Conservation (phyloP, 2,888 invertebrate species). For the Tetragonisca angustula region DNA sequence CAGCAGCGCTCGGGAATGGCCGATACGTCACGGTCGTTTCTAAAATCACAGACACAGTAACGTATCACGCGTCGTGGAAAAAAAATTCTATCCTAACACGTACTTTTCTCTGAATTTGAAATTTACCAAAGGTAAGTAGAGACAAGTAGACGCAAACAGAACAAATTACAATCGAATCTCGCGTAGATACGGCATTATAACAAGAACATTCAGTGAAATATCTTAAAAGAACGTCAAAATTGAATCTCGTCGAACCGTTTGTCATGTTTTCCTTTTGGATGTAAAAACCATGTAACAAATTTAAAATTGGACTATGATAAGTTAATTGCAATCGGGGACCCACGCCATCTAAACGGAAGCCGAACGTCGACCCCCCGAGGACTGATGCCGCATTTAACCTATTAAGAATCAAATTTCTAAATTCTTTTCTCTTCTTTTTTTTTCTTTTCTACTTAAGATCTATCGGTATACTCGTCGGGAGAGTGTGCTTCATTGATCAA, state of each 20-base stretch:
- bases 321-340: too few species aligned
- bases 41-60: slow-evolving; percentile 54
- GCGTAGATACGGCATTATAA: not conserved
- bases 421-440: not conserved
- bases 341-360: too few species aligned
- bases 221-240: not conserved
- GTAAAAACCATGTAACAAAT: too few species aligned
- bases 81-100: not conserved
- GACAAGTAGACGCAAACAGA: too few species aligned
- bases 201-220: not conserved
- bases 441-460: too few species aligned
- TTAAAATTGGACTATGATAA: too few species aligned
- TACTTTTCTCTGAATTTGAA: not conserved
- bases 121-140: not conserved
- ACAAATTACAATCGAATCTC: not conserved
- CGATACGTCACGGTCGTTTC: slow-evolving; percentile 63
- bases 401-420: not conserved
- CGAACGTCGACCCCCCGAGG: too few species aligned
- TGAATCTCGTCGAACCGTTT: too few species aligned
- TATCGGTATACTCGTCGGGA: too few species aligned
- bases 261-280: too few species aligned
- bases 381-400: not conserved
- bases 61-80: slow-evolving; percentile 37
- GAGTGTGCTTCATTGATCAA: too few species aligned
- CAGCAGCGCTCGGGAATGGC: slow-evolving; percentile 58